phyloP scores from a whole-genome alignment of 1,140 invertebrate species.

The Zaprionus gabonicus region DNA sequence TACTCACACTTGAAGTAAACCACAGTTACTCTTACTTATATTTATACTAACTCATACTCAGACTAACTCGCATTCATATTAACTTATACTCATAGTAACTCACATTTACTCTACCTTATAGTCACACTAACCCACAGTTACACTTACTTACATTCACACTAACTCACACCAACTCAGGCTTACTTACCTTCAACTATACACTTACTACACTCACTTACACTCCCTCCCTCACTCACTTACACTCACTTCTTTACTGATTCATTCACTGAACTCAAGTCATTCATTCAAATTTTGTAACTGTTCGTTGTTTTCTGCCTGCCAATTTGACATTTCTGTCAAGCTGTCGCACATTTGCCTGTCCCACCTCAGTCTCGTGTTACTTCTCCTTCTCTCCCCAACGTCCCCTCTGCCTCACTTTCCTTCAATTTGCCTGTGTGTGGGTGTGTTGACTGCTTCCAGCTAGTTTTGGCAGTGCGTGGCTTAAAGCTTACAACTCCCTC shows the following conservation, averaged over 20 bases:
- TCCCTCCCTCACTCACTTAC: conserved; percentile 11
- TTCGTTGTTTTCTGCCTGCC: conserved; percentile 59
- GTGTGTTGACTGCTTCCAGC: conserved; percentile 55
- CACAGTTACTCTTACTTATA: conserved; percentile 10
- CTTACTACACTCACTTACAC: neutral
- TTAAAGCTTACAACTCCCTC: neutral
- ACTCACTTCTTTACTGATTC: conserved; percentile 52
- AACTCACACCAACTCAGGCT: too few species aligned
- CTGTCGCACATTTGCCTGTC: conserved; percentile 36
- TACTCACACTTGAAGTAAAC: neutral
- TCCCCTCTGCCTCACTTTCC: neutral
- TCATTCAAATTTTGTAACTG: conserved; percentile 72
- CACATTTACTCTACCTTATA: too few species aligned
- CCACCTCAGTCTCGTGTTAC: neutral
- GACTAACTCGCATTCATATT: neutral
- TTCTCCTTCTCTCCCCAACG: neutral
- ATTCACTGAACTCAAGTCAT: conserved; percentile 48
- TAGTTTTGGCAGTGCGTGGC: conserved; percentile 56
- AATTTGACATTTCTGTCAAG: conserved; percentile 72
- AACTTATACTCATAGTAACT: too few species aligned
- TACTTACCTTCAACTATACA: too few species aligned
- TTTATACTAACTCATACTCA: conserved; percentile 17
- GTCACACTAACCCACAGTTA: too few species aligned
- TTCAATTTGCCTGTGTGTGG: conserved; percentile 33
- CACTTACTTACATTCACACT: too few species aligned